These are phyloP conservation scores for Ranitomeya variabilis DNA, from an alignment of 2,113 vertebrate genomes.

Conservation along the genomic window DNA sequence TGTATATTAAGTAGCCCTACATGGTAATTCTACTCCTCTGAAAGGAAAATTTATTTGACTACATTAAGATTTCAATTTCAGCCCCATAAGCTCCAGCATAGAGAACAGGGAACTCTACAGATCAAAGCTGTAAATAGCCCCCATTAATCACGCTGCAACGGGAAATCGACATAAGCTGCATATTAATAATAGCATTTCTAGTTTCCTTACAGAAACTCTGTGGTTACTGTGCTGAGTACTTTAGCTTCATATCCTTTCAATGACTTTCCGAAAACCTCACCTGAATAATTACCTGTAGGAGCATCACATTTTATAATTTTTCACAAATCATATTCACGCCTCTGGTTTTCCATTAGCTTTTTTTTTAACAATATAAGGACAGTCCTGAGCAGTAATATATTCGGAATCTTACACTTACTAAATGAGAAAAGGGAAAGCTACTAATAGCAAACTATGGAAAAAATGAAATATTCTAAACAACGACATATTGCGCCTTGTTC, in stretches of 20 bases:
- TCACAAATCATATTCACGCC: constrained; percentile 41
- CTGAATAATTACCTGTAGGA: constrained; percentile 38
- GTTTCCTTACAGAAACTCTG: constrained; percentile 53
- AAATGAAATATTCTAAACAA: neutral
- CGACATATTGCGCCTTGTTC: neutral
- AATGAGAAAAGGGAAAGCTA: neutral
- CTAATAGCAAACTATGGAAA: neutral
- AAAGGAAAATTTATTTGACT: constrained; percentile 60
- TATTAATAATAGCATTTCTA: constrained; percentile 17
- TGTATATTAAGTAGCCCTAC: constrained; percentile 62
- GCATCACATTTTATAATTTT: constrained; percentile 8
- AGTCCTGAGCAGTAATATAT: neutral
- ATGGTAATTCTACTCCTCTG: constrained; percentile 57
- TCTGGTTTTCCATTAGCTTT: constrained; percentile 32
- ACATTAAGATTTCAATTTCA: constrained; percentile 60
- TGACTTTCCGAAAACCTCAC: constrained; percentile 44
- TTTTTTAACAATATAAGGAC: neutral
- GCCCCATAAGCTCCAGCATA: constrained; percentile 53
- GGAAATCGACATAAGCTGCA: constrained; percentile 55
- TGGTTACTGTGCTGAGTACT: constrained; percentile 48
- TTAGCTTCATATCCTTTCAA: constrained; percentile 45
- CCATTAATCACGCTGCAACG: constrained; percentile 59
- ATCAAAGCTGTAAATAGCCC: constrained; percentile 59
- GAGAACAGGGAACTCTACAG: constrained; percentile 59
- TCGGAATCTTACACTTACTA: neutral